These are phyloP conservation scores for Idaea dimidiata DNA, from an alignment of 2,888 invertebrate species.

Conservation along the genomic window DNA sequence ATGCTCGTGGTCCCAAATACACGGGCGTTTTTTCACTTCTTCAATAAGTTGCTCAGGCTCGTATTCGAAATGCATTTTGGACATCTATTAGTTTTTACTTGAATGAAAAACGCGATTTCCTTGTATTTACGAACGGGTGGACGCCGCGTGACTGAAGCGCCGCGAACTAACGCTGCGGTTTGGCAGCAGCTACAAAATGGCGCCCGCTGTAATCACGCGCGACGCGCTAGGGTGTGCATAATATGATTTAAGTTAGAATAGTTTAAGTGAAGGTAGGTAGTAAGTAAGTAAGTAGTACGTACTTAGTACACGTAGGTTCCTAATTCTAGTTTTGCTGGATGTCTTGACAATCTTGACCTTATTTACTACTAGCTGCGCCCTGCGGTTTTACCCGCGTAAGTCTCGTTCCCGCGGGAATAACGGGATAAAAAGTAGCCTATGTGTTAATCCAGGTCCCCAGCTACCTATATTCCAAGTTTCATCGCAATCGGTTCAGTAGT, in stretches of 20 bases:
- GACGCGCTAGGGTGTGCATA: conserved; percentile 38
- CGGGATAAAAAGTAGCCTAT: too few species aligned
- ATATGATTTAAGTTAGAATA: not conserved
- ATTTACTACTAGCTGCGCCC: too few species aligned
- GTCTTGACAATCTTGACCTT: too few species aligned
- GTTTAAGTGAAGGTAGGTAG: not conserved
- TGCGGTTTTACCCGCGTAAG: too few species aligned
- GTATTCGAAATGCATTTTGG: conserved; percentile 67
- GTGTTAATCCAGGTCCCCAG: too few species aligned
- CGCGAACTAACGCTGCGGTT: conserved; percentile 63
- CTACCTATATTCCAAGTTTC: too few species aligned
- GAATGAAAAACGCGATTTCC: conserved; percentile 10
- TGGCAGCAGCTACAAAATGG: conserved; percentile 56
- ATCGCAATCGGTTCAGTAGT: too few species aligned
- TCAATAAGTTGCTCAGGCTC: conserved; percentile 68
- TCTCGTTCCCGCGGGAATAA: too few species aligned
- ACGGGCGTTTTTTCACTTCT: conserved; percentile 66
- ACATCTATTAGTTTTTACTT: conserved; percentile 10
- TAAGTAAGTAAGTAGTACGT: too few species aligned
- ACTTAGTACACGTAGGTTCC: too few species aligned
- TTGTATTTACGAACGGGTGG: conserved; percentile 57
- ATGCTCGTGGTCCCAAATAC: conserved; percentile 67
- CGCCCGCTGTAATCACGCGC: conserved; percentile 20
- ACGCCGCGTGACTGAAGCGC: conserved; percentile 70
- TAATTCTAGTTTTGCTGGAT: too few species aligned